Evolutionary conservation across 2,797 vertebrate species (phyloP).

Genomic region (Hydrolagus colliei): DNA sequence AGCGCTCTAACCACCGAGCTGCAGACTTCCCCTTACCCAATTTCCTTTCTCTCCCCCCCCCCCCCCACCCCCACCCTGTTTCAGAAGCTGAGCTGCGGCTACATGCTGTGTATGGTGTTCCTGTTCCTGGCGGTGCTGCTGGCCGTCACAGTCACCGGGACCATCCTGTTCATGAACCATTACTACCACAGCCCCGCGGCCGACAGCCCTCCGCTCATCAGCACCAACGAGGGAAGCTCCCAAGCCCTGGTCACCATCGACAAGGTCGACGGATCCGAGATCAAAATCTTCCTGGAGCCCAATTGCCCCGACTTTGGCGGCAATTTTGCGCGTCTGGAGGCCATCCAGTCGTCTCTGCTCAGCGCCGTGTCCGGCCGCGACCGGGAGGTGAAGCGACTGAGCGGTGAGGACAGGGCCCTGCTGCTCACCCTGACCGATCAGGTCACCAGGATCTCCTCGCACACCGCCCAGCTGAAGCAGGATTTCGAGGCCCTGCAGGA

Average conservation of each 20-base stretch:
- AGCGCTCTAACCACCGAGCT: too few relatives aligned
- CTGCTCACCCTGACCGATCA: slow-evolving; percentile 80
- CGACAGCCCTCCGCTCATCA: slow-evolving; percentile 75
- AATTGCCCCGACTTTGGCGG: slow-evolving; percentile 82
- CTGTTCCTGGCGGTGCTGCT: slow-evolving; percentile 84
- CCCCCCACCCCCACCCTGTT: background rate
- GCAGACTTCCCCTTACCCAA: too few relatives aligned
- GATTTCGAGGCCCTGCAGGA: slow-evolving; percentile 77
- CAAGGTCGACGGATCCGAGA: slow-evolving; percentile 79
- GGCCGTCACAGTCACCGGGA: slow-evolving; percentile 79
- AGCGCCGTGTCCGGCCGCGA: slow-evolving; percentile 72
- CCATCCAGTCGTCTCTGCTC: slow-evolving; percentile 78
- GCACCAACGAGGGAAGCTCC: slow-evolving; percentile 81
- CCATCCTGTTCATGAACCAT: slow-evolving; percentile 92
- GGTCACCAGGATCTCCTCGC: slow-evolving; percentile 79
- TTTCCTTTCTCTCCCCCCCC: background rate
- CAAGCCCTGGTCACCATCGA: slow-evolving; percentile 93
- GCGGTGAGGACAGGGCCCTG: slow-evolving; percentile 74
- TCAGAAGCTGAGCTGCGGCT: slow-evolving; percentile 87
- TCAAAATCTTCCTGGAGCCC: slow-evolving; percentile 95
- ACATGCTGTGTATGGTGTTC: slow-evolving; percentile 81
- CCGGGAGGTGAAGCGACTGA: slow-evolving; percentile 67
- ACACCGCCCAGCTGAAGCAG: slow-evolving; percentile 73
- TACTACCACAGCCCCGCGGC: slow-evolving; percentile 69
- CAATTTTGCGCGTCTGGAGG: slow-evolving; percentile 77